A percentile compares a stretch with the other conserved stretches of the same genome.
Conservation (phyloP, 2,888 invertebrate species). For the Lasioglossum malachurum region DNA sequence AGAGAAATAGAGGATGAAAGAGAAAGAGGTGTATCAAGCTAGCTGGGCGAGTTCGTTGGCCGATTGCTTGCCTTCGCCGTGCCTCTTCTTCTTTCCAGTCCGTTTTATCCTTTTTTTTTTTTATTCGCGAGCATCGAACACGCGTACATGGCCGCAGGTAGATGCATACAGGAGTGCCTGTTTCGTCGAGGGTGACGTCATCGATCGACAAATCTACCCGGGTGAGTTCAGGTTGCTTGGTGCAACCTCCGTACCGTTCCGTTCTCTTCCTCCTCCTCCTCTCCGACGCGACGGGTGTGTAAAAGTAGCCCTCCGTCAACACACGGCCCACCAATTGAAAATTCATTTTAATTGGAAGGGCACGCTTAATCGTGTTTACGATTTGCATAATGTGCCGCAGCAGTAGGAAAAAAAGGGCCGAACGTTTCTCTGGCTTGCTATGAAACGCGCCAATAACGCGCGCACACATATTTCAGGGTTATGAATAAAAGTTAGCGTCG, state of each 20-base stretch:
- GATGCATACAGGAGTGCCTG: conserved; percentile 54
- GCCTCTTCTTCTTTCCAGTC: conserved; percentile 61
- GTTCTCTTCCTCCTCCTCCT: background rate
- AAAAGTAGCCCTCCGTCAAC: conserved; percentile 27
- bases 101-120: conserved; percentile 63
- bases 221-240: conserved; percentile 65
- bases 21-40: conserved; percentile 62
- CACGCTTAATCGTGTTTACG: conserved; percentile 22
- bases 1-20: conserved; percentile 34
- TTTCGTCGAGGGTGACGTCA: conserved; percentile 75
- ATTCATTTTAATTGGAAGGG: background rate
- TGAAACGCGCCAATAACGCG: conserved; percentile 1
- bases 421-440: background rate
- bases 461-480: background rate
- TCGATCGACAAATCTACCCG: conserved; percentile 73
- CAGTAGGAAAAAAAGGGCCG: background rate
- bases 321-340: conserved; percentile 10
- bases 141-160: conserved; percentile 59
- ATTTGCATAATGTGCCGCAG: conserved; percentile 13
- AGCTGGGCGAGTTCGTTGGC: conserved; percentile 77
- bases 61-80: conserved; percentile 75
- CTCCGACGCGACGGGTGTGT: background rate
- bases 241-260: conserved; percentile 29
- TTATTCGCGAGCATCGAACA: conserved; percentile 69
- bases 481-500: background rate